phyloP scores from a whole-genome alignment of 2,797 vertebrate species.

The Ceryle rudis region DNA sequence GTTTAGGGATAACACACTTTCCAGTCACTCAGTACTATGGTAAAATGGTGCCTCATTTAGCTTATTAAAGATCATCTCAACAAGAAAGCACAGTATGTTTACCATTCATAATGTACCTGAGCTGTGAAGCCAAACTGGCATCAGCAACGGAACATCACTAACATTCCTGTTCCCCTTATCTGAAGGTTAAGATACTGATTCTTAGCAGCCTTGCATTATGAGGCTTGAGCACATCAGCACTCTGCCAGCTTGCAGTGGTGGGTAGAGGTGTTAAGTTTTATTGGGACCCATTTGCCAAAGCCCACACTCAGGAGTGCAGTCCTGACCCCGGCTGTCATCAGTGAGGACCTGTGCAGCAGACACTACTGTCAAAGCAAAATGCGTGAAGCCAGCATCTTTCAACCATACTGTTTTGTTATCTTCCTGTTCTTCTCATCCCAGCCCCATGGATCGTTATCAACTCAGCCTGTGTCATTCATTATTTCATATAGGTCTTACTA shows the following conservation, averaged over 20 bases:
- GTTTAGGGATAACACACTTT: neutral
- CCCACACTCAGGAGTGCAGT: no score
- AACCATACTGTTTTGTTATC: neutral
- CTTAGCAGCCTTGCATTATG: neutral
- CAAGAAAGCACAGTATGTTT: neutral
- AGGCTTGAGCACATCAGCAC: neutral
- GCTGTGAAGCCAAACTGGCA: neutral
- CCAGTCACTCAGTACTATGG: neutral
- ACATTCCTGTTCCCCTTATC: neutral
- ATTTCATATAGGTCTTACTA: neutral
- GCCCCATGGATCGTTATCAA: neutral
- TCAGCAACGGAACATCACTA: neutral
- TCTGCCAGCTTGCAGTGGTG: neutral
- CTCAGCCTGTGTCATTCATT: fast-evolving
- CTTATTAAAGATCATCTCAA: neutral
- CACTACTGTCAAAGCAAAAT: neutral
- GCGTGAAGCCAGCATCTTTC: neutral
- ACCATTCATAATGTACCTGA: neutral
- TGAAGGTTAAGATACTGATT: neutral
- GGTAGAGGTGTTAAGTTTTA: neutral
- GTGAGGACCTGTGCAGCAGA: neutral
- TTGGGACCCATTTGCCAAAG: neutral
- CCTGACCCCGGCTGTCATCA: neutral
- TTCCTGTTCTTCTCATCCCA: neutral
- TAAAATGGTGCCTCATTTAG: neutral